phyloP scores from a whole-genome alignment of 2,797 vertebrate genomes.

The Picus viridis region DNA sequence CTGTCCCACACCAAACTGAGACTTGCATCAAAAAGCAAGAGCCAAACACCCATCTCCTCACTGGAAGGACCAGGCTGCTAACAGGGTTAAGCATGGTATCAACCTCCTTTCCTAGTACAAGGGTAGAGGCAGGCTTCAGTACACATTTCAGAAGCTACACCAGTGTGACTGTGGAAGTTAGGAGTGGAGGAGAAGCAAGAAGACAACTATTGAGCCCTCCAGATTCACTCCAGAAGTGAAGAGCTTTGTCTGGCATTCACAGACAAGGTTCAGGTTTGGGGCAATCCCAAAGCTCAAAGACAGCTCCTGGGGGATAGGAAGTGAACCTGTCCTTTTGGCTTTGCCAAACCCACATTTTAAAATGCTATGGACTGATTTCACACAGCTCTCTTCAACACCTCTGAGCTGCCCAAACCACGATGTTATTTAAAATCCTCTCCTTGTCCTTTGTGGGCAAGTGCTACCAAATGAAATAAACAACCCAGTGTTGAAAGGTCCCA shows the following conservation, averaged over 20 bases:
- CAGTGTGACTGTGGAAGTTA: accelerated
- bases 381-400: neutral
- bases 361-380: neutral
- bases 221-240: neutral
- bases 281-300: neutral
- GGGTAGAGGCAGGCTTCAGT: neutral
- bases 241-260: neutral
- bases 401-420: neutral
- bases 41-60: neutral
- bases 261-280: neutral
- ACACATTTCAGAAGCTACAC: neutral
- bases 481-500: neutral
- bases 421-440: neutral
- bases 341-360: conserved; percentile 13
- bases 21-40: neutral
- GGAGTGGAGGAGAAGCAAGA: accelerated
- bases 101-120: neutral
- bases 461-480: conserved; percentile 25
- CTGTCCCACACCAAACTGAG: neutral
- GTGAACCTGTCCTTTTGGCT: neutral
- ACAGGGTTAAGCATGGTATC: neutral
- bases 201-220: accelerated
- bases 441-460: neutral
- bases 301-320: neutral
- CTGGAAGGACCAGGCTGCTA: neutral